phyloP scores from a whole-genome alignment of 2,113 vertebrate genomes.

The Elephas maximus region DNA sequence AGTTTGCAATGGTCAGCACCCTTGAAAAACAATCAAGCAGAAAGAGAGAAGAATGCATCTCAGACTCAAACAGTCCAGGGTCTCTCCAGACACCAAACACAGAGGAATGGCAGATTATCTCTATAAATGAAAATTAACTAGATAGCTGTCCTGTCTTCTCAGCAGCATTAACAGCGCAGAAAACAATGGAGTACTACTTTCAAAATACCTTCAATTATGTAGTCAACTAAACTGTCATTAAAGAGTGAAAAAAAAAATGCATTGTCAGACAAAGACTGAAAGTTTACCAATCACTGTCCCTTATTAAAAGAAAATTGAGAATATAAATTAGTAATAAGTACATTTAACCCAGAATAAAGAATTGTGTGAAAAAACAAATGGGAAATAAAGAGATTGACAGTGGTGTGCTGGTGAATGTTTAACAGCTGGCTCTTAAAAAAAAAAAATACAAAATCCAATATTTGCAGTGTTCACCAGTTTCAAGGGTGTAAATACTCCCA shows the following conservation, averaged over 20 bases:
- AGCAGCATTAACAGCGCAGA: background rate
- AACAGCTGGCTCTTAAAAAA: too few relatives aligned
- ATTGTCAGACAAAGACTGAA: background rate
- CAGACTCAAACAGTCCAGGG: background rate
- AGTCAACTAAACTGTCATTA: background rate
- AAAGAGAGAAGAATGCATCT: background rate
- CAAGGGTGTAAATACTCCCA: too few relatives aligned
- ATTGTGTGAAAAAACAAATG: background rate
- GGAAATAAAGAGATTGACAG: background rate
- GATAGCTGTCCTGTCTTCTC: background rate
- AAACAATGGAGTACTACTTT: background rate
- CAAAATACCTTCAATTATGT: background rate
- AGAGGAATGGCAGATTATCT: constrained; percentile 12
- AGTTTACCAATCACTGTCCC: background rate
- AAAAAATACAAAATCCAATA: too few relatives aligned
- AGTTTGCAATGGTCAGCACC: background rate
- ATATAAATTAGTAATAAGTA: background rate
- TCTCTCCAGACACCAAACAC: background rate
- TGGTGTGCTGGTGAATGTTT: background rate
- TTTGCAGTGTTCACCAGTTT: too few relatives aligned
- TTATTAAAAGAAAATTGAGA: background rate
- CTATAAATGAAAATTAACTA: background rate
- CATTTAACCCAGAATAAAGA: background rate
- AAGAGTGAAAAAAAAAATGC: constrained; percentile 7
- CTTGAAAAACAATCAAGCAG: background rate